A percentile compares a stretch with the other conserved stretches of the same genome.
These are phyloP conservation scores for Xylophagus ater DNA, from an alignment of 2,888 invertebrate genomes.

Conservation along the genomic window DNA sequence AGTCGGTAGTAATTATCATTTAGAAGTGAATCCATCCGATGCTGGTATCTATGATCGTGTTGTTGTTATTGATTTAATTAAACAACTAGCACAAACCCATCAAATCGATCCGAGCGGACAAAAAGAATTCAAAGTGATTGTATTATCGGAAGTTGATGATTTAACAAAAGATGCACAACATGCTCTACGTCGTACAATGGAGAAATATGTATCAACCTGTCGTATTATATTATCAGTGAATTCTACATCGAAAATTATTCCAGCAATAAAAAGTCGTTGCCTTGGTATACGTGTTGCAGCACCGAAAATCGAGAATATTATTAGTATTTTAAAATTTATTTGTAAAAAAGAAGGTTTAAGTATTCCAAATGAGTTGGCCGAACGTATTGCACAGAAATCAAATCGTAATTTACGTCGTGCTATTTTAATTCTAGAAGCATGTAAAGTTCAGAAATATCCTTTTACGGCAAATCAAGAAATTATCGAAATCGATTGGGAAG, in stretches of 20 bases:
- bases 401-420: conserved; percentile 86
- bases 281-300: conserved; percentile 85
- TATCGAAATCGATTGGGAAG: conserved; percentile 86
- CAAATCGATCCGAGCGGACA: conserved; percentile 82
- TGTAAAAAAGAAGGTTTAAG: conserved; percentile 72
- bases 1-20: conserved; percentile 57
- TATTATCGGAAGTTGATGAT: conserved; percentile 89
- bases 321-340: conserved; percentile 48
- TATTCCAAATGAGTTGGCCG: conserved; percentile 64
- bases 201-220: conserved; percentile 93
- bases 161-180: conserved; percentile 97
- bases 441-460: conserved; percentile 84
- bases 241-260: conserved; percentile 89
- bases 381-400: conserved; percentile 64
- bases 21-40: conserved; percentile 80
- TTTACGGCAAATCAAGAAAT: conserved; percentile 69
- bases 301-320: conserved; percentile 68
- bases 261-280: conserved; percentile 94
- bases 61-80: conserved; percentile 94
- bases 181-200: conserved; percentile 96
- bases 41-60: conserved; percentile 95
- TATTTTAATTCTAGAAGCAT: conserved; percentile 85
- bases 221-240: conserved; percentile 88
- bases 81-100: conserved; percentile 92
- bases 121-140: conserved; percentile 91